Base-by-base conservation (phyloP, 2,888 invertebrate species). In the Dicranocentrus wangi region DNA sequence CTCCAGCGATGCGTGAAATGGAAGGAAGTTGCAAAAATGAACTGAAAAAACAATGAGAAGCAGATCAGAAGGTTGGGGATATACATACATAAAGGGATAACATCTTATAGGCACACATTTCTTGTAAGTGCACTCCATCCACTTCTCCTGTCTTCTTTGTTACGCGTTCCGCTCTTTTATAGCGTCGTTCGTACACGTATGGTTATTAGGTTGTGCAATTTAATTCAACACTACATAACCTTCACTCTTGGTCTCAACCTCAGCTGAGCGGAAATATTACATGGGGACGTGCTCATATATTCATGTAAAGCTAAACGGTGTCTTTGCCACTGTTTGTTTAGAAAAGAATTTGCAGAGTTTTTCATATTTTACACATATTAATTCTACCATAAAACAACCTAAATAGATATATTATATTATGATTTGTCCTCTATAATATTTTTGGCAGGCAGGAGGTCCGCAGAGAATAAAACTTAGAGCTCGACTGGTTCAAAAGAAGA, bases 11-110 rank as follows among this genome's bases (percentile, higher is more conserved):
- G 68, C 80, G 53, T 80, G 72, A 80, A 80, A 80, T 80, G 72
- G 80, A 80, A 80, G 80, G 80, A 80, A 80, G 80, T 80, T 80
- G 80, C 80, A 80, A 80, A 80, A 80, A 80, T 79, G 78, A 66
- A 66, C 71, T 79, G 78, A 79, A 79, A n/a, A n/a, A 79, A 79
- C 78, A 79, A 79, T 80, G 72, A 80, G 80, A 80, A 80, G 68
- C 80, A 73, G 80, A 80, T 66, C 80, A 72, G 66, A 80, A 80
- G 80, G 72, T 73, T 79, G 71, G 28, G 15, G 5, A 51, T 51
- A 55, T 55, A 55, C 15, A 58, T 58, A 23, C 17, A 58, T 19
- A 23, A 21, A 58, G 13, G 58, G 5, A 23, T 58, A 23, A 8
- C 21, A 58, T 28, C 15, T 51, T 13, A 17, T 13, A 58, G 58